Evolutionary conservation across 2,797 vertebrate genomes (phyloP).

Genomic region (Thaleichthys pacificus): DNA sequence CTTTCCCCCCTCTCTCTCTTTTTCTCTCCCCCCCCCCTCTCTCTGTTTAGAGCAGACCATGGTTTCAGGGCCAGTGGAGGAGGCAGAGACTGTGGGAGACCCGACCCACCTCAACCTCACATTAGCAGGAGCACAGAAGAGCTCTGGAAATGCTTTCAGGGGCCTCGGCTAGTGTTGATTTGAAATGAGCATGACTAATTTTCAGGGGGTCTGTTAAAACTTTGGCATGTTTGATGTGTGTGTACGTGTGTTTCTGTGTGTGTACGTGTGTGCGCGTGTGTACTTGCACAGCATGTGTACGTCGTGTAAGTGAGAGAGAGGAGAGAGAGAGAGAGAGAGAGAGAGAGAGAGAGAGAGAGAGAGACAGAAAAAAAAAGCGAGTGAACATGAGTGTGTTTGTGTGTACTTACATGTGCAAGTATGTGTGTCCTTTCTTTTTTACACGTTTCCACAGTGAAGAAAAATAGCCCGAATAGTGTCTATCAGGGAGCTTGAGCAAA

Average conservation of each 20-base stretch:
- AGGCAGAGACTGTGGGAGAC: neutral
- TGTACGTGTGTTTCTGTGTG: slow-evolving; percentile 12
- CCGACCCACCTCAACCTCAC: too few relatives aligned
- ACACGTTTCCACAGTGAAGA: slow-evolving; percentile 8
- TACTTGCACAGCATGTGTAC: slow-evolving; percentile 2
- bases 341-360: neutral
- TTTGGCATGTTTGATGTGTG: slow-evolving; percentile 16
- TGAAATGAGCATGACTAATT: slow-evolving; percentile 50
- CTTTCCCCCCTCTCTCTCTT: too few relatives aligned
- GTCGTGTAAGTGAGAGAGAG: neutral
- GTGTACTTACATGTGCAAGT: neutral
- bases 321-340: too few relatives aligned
- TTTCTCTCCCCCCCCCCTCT: neutral
- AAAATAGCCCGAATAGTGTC: neutral
- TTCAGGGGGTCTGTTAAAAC: slow-evolving; percentile 14
- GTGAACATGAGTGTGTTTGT: neutral
- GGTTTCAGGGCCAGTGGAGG: slow-evolving; percentile 7
- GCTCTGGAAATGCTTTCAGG: slow-evolving; percentile 49
- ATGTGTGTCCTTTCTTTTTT: neutral
- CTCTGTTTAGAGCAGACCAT: slow-evolving; percentile 23
- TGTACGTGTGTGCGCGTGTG: neutral
- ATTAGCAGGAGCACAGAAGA: slow-evolving; percentile 23
- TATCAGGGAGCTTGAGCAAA: slow-evolving; percentile 24
- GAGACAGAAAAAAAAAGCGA: too few relatives aligned
- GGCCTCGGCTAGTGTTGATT: slow-evolving; percentile 52